Evolutionary conservation across 1,140 invertebrate genomes (phyloP), one percentile per base, ranked within the genome.

Genomic region (Aplysia californica): DNA sequence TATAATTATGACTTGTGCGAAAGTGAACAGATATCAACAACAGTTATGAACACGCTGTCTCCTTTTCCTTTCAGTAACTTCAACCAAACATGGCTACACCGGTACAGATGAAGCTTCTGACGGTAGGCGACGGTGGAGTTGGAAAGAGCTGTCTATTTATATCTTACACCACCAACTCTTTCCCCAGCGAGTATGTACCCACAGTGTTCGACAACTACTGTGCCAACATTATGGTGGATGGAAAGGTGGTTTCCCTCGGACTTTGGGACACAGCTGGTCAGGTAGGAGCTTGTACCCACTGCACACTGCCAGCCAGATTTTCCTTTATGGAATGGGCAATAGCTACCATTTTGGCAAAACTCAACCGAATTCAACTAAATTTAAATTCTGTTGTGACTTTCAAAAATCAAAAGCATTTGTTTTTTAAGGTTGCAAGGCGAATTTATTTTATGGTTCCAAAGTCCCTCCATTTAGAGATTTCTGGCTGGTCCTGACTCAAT

Each of bases 151-250:
- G 97, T 90, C 93, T 98, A 83, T 92, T 99, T 84, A 98, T 98
- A 90, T 96, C 98, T 83, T 98, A 98, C 92, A 97, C 95, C 89
- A 98, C 98, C 92, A 96, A 98, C 92, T 95, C 97, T 90, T 99
- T 99, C 91, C 97, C 97, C 78, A 96, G 97, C 93, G 96, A 98
- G 77, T 99, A 99, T 91, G 96, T 98, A 85, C 97, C 97, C 79
- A 99, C 97, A 85, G 97, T 99, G 82, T 99, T 99, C 91, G 97
- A 99, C 91, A 99, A 98, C 90, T 98, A 99, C 93, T 96, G 97
- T 81, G 96, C 96, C 80, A 96, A 98, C 90, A 97, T 99, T 85
- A 96, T 98, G 92, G 96, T 98, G 35, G 96, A 98, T 58, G 94
- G 95, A 76, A 97, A 97, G 91, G 95, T 97, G 92, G 95, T 96